These are phyloP conservation scores for Rhopilema esculentum DNA, from an alignment of 30 jellyfish, hydroid and myxozoan genomes.

Conservation along the genomic window DNA sequence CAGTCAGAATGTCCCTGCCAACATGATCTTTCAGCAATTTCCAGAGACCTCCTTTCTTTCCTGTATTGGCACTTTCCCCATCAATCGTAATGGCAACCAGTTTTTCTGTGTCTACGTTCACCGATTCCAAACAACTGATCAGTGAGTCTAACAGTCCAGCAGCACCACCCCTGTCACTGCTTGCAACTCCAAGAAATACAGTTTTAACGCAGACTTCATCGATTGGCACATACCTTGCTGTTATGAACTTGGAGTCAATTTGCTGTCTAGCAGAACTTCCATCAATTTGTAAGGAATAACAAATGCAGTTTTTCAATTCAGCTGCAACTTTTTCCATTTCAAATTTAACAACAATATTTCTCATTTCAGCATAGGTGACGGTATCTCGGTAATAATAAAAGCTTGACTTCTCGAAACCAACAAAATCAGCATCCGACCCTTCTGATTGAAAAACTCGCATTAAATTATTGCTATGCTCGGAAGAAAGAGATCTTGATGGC, in stretches of 20 bases:
- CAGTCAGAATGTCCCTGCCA: constrained; percentile 52
- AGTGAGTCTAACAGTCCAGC: constrained; percentile 39
- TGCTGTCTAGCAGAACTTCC: constrained; percentile 56
- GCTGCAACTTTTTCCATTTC: constrained; percentile 27
- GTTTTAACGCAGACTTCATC: constrained; percentile 58
- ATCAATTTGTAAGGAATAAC: constrained; percentile 56
- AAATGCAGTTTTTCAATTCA: constrained; percentile 23
- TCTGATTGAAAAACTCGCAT: constrained; percentile 26
- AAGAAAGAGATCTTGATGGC: constrained; percentile 71
- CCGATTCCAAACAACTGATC: constrained; percentile 15
- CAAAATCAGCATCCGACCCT: constrained; percentile 36
- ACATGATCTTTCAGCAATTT: constrained; percentile 34
- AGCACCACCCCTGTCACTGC: constrained; percentile 56
- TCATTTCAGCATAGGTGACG: constrained; percentile 49
- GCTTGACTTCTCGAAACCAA: constrained; percentile 31
- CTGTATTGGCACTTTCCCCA: constrained; percentile 45
- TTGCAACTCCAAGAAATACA: constrained; percentile 59
- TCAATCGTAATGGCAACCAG: constrained; percentile 52
- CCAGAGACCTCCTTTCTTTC: constrained; percentile 53
- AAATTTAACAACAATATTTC: constrained; percentile 5
- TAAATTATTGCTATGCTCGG: constrained; percentile 48
- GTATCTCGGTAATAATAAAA: constrained; percentile 61
- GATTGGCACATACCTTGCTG: constrained; percentile 61
- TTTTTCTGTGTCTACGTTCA: constrained; percentile 25
- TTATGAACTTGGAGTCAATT: constrained; percentile 53